Evolutionary conservation across 2,797 vertebrate species (phyloP).

Genomic region (Pseudocheirus occidentalis): DNA sequence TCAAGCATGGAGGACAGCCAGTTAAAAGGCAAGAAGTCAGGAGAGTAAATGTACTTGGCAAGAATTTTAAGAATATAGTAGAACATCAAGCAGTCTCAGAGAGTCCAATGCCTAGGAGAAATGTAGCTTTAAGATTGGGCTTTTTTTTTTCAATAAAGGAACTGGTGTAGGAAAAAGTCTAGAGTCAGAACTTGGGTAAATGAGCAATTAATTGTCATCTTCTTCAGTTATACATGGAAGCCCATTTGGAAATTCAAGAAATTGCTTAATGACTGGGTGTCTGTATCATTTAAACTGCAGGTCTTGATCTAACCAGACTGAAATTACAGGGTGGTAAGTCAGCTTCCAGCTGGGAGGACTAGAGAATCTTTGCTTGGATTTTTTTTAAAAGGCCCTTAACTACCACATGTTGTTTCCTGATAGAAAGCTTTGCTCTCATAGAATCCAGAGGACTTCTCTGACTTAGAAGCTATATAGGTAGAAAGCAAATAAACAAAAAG

Average conservation of each 20-base stretch:
- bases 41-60: neutral
- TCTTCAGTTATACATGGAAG: neutral
- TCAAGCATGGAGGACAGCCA: neutral
- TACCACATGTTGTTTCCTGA: neutral
- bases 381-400: neutral
- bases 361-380: constrained; percentile 14
- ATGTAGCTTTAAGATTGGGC: neutral
- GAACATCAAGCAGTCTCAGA: neutral
- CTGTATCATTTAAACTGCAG: neutral
- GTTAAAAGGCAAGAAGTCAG: neutral
- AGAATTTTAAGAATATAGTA: neutral
- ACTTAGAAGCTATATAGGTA: neutral
- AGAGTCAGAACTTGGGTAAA: neutral
- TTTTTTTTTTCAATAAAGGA: neutral
- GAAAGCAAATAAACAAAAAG: neutral
- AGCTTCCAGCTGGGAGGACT: neutral
- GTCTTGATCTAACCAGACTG: constrained; percentile 3
- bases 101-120: neutral
- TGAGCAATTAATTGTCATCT: neutral
- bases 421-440: neutral
- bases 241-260: constrained; percentile 19
- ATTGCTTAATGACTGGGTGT: neutral
- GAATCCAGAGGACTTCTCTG: neutral
- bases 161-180: neutral
- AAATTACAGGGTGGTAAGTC: neutral